Base-by-base conservation (phyloP, 2,888 invertebrate genomes). In the Sturmia bella region DNA sequence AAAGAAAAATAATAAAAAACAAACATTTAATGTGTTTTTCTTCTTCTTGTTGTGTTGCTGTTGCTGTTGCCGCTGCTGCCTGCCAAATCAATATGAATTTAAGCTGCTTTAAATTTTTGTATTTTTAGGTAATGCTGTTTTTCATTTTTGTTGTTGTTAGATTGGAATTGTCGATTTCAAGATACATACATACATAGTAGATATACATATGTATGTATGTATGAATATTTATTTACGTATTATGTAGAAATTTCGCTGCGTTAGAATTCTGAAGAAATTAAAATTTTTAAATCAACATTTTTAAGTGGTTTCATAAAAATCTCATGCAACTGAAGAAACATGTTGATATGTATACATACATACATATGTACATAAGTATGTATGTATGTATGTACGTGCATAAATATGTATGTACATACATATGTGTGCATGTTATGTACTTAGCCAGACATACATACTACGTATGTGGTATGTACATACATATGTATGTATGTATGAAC, bases 21-120 rank as follows among this genome's bases (percentile, higher is more conserved):
- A 83, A 64, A 76, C 69, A 59, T 83, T 66, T 77, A 66, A 83
- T 84, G 84, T 84, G 83, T 83, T 83, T 81, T 74, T 75, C 72
- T 63, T 50, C 50, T 54, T 68, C n/a, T 70, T 56, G 54, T 74
- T 52, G 43, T 43, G n/a, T n/a, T n/a, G n/a, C n/a, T 73, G 57
- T 19, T 68, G 64, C 37, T 64, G 45, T 24, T 73, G 39, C 70
- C 39, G 70, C 77, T 70, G 48, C 59, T 72, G 74, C 69, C 59
- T 72, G 74, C 69, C 82, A 78, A 82, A 82, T 82, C 82, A 82
- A 82, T 82, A 82, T 75, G 61, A 82, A 78, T 82, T 82, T 82
- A 82, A 82, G 70, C 78, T 66, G 78, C 74, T 78, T 78, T 78
- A 82, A 82, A 70, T 75, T 78, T 80, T 70, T 78, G 75, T 77